These are phyloP conservation scores for Pachycephala philippinensis DNA, from an alignment of 2,113 vertebrate genomes.

Conservation along the genomic window DNA sequence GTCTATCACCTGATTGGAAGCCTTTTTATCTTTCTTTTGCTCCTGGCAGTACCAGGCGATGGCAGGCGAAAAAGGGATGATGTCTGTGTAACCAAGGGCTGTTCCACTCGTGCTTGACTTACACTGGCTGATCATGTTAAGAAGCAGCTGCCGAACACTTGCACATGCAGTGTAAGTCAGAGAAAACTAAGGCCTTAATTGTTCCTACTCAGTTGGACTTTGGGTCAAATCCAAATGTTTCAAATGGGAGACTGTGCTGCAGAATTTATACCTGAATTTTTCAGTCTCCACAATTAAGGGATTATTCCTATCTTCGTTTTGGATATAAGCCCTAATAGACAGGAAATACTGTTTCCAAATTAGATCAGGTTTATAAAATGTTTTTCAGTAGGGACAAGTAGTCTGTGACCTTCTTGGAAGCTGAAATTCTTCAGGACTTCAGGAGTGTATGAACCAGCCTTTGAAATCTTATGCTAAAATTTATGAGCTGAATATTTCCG, in stretches of 20 bases:
- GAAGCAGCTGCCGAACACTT: background rate
- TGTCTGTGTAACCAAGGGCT: background rate
- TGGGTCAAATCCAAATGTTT: background rate
- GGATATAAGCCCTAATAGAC: background rate
- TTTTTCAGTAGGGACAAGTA: background rate
- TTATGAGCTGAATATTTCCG: background rate
- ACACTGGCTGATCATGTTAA: background rate
- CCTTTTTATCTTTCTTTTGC: background rate
- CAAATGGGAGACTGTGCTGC: background rate
- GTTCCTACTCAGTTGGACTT: background rate
- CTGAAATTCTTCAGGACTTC: background rate
- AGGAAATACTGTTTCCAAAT: background rate
- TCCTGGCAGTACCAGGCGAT: background rate
- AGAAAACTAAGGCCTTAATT: background rate
- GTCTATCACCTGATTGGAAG: background rate
- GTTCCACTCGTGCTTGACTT: background rate
- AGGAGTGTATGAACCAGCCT: background rate
- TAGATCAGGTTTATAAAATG: background rate
- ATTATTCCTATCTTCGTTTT: background rate
- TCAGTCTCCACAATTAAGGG: background rate
- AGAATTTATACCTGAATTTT: background rate
- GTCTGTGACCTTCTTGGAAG: background rate
- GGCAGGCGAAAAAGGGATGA: background rate
- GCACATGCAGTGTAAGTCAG: background rate
- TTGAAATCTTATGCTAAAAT: background rate